Conservation (phyloP, 2,888 invertebrate genomes). For the Drosophila kanekoi region DNA sequence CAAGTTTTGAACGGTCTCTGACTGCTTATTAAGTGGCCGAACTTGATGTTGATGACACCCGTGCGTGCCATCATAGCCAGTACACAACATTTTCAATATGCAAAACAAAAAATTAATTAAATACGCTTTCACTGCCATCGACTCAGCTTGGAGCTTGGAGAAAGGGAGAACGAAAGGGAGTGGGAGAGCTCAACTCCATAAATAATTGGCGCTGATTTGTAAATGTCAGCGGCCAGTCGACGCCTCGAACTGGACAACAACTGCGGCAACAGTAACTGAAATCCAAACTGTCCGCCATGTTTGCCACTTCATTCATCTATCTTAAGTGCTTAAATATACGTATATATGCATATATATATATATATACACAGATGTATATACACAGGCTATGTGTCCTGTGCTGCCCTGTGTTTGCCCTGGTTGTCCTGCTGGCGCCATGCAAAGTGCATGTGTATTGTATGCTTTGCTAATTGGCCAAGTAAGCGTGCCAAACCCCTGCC, state of each 20-base stretch:
- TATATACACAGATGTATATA: not conserved
- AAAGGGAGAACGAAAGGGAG: not conserved
- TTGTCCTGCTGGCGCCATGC: slow-evolving; percentile 65
- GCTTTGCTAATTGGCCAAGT: slow-evolving; percentile 73
- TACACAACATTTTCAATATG: slow-evolving; percentile 26
- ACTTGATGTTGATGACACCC: slow-evolving; percentile 41
- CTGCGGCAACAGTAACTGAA: slow-evolving; percentile 46
- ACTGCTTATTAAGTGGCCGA: slow-evolving; percentile 57
- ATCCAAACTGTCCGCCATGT: slow-evolving; percentile 66
- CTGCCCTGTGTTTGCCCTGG: slow-evolving; percentile 23
- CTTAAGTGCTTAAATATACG: slow-evolving; percentile 65
- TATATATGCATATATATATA: not conserved
- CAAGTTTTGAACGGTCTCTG: slow-evolving; percentile 36
- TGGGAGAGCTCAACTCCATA: slow-evolving; percentile 35
- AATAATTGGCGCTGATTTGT: slow-evolving; percentile 75
- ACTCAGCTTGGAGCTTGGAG: not conserved
- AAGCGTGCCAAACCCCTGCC: slow-evolving; percentile 1
- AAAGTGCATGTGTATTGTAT: slow-evolving; percentile 66
- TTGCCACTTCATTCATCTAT: slow-evolving; percentile 80
- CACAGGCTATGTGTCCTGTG: not conserved
- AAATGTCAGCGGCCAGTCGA: slow-evolving; percentile 65
- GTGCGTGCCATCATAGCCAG: slow-evolving; percentile 30
- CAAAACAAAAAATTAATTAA: slow-evolving; percentile 53
- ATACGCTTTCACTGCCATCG: slow-evolving; percentile 15
- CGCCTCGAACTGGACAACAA: slow-evolving; percentile 48